Evolutionary conservation across 1,140 invertebrate species (phyloP), one percentile per base, ranked within the genome.

Genomic region (Drosophila trapezifrons): DNA sequence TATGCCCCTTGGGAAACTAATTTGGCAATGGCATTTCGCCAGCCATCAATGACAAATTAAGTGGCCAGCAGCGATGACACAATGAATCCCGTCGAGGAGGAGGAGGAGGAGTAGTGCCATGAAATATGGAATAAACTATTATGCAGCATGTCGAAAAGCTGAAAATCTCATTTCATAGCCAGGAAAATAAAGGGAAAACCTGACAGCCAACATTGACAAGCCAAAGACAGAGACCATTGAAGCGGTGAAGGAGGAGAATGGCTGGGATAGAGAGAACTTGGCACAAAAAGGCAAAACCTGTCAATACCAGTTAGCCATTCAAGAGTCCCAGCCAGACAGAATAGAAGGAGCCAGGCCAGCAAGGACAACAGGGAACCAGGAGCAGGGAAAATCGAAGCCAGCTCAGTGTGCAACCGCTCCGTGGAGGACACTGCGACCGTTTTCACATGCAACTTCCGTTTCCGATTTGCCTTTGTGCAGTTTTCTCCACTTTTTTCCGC

Each of bases 381-480:
- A 25, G 35, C 20, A 25, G 49, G 37, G 22, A 59, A 76, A 71
- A 63, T 60, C 27, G 64, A 69, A 77, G 63, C 43, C 64, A 62
- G 40, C 56, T 62, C 75, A 43, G 56, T 76, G 73, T 76, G 73
- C 73, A 76, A 54, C 51, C 56, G 32, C 63, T 49, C 45, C 32
- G 32, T 47, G 57, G 69, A 54, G 62, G 70, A 75, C 62, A 69
- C 37, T 55, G 64, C 71, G 72, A 70, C 64, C 78, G 74, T 72
- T 82, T 73, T 82, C 83, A 73, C 78, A 86, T 87, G 83, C 76
- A 87, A 83, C 83, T 89, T 83, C 83, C 83, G 71, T 82, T 86
- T 86, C 83, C 83, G 79, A 78, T 87, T 78, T 67, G 74, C 69
- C 80, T 84, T 85, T 86, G 78, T 82, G 51, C 76, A 57, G 64